Conservation (phyloP, 2,888 invertebrate species). For the Torymus texanus region DNA sequence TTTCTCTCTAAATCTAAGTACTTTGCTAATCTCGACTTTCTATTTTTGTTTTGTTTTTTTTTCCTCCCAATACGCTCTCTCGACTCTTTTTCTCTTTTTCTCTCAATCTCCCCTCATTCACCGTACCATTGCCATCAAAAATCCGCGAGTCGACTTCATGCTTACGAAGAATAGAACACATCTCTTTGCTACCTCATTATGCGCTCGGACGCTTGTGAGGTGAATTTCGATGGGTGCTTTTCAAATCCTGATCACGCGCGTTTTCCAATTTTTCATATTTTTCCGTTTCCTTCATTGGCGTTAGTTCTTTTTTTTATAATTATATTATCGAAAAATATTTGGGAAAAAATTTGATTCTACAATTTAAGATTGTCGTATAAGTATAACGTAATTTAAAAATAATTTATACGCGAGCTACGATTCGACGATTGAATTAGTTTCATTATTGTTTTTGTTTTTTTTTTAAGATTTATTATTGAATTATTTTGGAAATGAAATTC, state of each 20-base stretch:
- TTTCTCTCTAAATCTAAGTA: slow-evolving; percentile 54
- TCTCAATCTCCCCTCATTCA: too few relatives aligned
- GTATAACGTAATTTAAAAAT: slow-evolving; percentile 38
- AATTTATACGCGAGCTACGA: slow-evolving; percentile 37
- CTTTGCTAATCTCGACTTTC: slow-evolving; percentile 57
- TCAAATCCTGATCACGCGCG: slow-evolving; percentile 22
- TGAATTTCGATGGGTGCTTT: slow-evolving; percentile 34
- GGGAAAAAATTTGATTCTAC: slow-evolving; percentile 40
- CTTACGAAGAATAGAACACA: slow-evolving; percentile 49
- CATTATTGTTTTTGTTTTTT: slow-evolving; percentile 22
- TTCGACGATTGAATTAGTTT: slow-evolving; percentile 28
- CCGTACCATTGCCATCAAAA: slow-evolving; percentile 5
- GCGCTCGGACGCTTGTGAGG: slow-evolving; percentile 38
- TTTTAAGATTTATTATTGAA: background rate
- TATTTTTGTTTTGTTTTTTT: slow-evolving; percentile 33
- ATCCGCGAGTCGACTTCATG: slow-evolving; percentile 17
- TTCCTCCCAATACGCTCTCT: slow-evolving; percentile 1
- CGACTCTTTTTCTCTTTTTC: background rate
- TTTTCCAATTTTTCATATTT: slow-evolving; percentile 11
- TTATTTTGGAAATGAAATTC: slow-evolving; percentile 50
- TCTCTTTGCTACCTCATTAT: slow-evolving; percentile 31
- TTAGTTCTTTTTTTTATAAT: slow-evolving; percentile 17
- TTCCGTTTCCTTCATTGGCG: background rate
- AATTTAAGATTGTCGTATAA: slow-evolving; percentile 51
- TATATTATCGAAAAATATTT: slow-evolving; percentile 53